Base-by-base conservation (phyloP, 2,888 invertebrate species). In the Drosophila helvetica region DNA sequence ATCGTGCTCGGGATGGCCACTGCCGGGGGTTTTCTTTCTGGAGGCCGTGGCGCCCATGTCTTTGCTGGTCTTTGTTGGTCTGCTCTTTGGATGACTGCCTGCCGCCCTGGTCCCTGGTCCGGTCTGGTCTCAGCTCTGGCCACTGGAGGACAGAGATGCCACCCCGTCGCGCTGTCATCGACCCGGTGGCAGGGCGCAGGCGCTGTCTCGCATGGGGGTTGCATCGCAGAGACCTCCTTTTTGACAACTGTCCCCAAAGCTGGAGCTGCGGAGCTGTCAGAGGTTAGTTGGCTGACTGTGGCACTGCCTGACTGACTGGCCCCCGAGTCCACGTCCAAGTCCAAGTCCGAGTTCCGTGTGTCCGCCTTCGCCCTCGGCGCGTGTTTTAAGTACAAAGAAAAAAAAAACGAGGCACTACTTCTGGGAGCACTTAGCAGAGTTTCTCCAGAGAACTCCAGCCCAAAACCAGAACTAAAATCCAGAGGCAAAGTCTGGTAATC, bases 21-120 rank as follows among this genome's bases (percentile, higher is more conserved):
- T 48, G 56, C 77, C 72, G 18, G 63, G 58, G 52, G 86, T 74
- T 63, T 79, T 86, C 38, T 78, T 84, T 27, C 72, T 74, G 46
- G 87, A 90, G 45, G 78, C 68, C 57, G 80, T 83, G 62, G 82
- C 79, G 48, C 90, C 90, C 90, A 90, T 90, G 65, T 59, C 64
- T 27, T 10, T 48, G 42, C 9, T 56, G 19, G 19, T 17, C n/a
- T 38, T 48, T 47, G n/a, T 10, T 53, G 22, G n/a, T 18, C 42
- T 30, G 45, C 42, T 27, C 4, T 27, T n/a, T 12, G 27, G 33
- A 19, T 38, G 38, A 7, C 38, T 38, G 38, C 15, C 38, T 38
- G 38, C 38, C 38, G 38, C 38, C 38, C 15, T 38, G 38, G 38
- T 38, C 38, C n/a, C 27, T 5, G 10, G 38, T 33, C 30, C 17